Base-by-base conservation (phyloP, 2,113 vertebrate species). In the Apodemus speciosus region DNA sequence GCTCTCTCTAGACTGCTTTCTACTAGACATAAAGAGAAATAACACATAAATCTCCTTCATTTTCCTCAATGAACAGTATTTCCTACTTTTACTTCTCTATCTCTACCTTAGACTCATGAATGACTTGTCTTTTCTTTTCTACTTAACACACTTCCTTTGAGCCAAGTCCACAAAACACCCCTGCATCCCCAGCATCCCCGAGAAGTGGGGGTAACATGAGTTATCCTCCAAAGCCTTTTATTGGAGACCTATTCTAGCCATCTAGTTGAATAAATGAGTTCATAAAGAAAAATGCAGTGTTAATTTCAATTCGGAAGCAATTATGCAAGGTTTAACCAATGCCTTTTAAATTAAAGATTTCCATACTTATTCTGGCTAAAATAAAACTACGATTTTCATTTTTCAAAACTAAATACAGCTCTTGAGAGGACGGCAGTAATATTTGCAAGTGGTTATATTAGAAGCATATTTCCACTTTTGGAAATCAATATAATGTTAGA, bases 391-490 rank as follows among this genome's bases (percentile, higher is more conserved):
- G 51, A 40, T 93, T 96, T 96, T 96, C 88, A 83, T 95, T 94
- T 93, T 73, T 90, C 64, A 90, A 95, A 96, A 95, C 85, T 95
- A 97, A 96, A 96, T 95, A 86, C 60, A 97, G 79, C 69, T 43
- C 56, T 20, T 69, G 93, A 93, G 69, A 95, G 62, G 73, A 94
- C 1, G 56, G 49, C 2, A 51, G 83, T 97, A 94, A 95, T 92
- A 96, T 91, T 93, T 94, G 88, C 79, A 93, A 93, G 84, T 1
- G 9, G 75, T 93, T 97, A 89, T 95, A 97, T 96, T 96, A 94
- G 93, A 97, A 95, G 80, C 95, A 88, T 76, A 95, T 97, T 97
- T 97, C 94, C 95, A 85, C 91, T 96, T 97, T 96, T 94, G 85
- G 94, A 96, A 96, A 95, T 96, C 90, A 89, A 58, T 92, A 91